Base-by-base conservation (phyloP, 1,140 invertebrate species). In the Chymomyza costata region DNA sequence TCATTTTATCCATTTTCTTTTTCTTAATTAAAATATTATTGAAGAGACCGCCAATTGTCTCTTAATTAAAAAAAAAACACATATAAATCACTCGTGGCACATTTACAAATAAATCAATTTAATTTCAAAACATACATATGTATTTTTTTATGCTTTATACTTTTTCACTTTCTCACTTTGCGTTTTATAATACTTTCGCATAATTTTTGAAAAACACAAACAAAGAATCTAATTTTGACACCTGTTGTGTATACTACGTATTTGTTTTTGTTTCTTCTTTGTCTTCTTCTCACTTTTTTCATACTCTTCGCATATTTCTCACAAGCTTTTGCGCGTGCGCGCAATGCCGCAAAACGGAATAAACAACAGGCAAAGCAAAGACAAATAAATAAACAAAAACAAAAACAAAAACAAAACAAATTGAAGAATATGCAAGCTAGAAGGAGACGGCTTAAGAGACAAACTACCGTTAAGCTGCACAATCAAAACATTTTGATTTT, bases 401-500 rank as follows among this genome's bases (percentile, higher is more conserved):
- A 49, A 61, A 60, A 38, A 1, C 31, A 60, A 60, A 60, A 13
- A 15, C 18, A 31, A 49, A 13, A 37, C 16, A 60, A 21, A n/a
- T 11, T 35, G 44, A 54, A 19, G 17, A 40, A 54, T 17, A 37
- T 32, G 7, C 54, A 52, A 30, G 38, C 49, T 55, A 61, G 35
- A 32, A 46, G 49, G 34, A 11, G 13, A 11, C 34, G 21, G n/a
- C 28, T 61, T 40, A 37, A 21, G n/a, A 35, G 55, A 53, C 37
- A 69, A 59, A 76, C 71, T 78, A 66, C 70, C 70, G 70, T 76
- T 76, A 76, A 64, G 35, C 34, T 21, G 30, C 3, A 25, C 21
- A 3, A 34, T 34, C 34, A 48, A 8, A 60, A 48, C 8, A 18
- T 46, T 47, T 47, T 56, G 31, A 43, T 57, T 55, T n/a, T 51